phyloP scores from a whole-genome alignment of 2,888 invertebrate genomes.

The Lycocerus yunnanus region DNA sequence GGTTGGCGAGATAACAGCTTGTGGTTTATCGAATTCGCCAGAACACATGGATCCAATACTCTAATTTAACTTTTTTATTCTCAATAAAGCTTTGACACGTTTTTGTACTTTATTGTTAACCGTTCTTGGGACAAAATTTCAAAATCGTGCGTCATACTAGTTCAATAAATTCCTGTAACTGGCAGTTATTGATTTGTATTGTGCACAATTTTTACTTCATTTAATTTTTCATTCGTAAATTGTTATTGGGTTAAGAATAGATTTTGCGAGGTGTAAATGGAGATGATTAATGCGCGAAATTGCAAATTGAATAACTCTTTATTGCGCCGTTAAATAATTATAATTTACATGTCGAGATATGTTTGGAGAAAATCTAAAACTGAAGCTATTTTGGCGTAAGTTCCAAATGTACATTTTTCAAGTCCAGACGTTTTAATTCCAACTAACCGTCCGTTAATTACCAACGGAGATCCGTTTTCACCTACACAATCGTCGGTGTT shows the following conservation, averaged over 20 bases:
- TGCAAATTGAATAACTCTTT: neutral
- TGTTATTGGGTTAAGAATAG: too few relatives aligned
- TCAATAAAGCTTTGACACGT: neutral
- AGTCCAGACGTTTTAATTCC: neutral
- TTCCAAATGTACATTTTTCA: neutral
- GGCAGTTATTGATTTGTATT: neutral
- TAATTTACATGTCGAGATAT: neutral
- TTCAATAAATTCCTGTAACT: neutral
- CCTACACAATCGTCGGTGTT: constrained; percentile 6
- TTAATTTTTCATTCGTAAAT: neutral
- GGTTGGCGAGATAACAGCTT: constrained; percentile 12
- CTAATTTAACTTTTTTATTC: neutral
- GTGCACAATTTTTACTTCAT: neutral
- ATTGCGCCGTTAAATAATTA: neutral
- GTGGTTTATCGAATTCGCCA: constrained; percentile 16
- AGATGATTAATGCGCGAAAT: too few relatives aligned
- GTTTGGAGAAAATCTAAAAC: neutral
- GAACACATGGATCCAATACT: constrained; percentile 11
- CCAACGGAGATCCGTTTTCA: constrained; percentile 14
- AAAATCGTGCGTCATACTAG: neutral
- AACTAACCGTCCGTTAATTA: constrained; percentile 3
- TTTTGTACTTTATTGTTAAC: neutral
- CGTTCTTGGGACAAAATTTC: neutral
- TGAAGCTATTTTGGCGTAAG: neutral
- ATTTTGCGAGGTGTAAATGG: too few relatives aligned